Evolutionary conservation across 2,113 vertebrate species (phyloP).

Genomic region (Dromaius novaehollandiae): DNA sequence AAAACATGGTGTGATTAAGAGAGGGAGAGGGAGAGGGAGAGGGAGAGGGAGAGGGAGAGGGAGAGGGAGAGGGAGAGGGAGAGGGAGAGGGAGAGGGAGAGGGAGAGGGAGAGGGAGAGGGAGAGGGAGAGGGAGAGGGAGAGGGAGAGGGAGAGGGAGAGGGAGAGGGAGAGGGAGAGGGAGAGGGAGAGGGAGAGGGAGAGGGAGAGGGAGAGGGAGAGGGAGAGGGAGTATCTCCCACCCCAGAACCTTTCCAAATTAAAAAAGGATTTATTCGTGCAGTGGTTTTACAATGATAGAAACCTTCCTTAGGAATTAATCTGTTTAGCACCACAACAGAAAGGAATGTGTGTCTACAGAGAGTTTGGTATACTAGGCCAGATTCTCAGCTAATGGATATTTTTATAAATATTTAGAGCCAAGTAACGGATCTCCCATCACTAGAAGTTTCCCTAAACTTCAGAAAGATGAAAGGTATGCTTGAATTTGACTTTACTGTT

Average conservation of each 20-base stretch:
- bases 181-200: no score
- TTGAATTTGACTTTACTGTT: slow-evolving; percentile 16
- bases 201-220: neutral
- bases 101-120: neutral
- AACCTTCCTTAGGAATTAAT: neutral
- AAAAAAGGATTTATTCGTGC: neutral
- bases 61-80: no score
- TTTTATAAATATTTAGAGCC: slow-evolving; percentile 54
- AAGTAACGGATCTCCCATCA: neutral
- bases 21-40: no score
- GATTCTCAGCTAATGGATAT: slow-evolving; percentile 20
- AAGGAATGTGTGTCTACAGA: neutral
- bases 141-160: neutral
- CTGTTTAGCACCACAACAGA: slow-evolving; percentile 16
- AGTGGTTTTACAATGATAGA: neutral
- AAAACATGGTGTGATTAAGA: neutral
- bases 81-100: neutral
- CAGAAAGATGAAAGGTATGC: slow-evolving; percentile 3
- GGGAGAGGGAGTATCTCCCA: neutral
- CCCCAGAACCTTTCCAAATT: neutral
- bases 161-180: neutral
- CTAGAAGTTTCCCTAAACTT: neutral
- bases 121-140: no score
- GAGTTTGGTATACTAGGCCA: neutral
- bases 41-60: no score